Base-by-base conservation (phyloP, 2,113 vertebrate species). In the Mormoops blainvillei region DNA sequence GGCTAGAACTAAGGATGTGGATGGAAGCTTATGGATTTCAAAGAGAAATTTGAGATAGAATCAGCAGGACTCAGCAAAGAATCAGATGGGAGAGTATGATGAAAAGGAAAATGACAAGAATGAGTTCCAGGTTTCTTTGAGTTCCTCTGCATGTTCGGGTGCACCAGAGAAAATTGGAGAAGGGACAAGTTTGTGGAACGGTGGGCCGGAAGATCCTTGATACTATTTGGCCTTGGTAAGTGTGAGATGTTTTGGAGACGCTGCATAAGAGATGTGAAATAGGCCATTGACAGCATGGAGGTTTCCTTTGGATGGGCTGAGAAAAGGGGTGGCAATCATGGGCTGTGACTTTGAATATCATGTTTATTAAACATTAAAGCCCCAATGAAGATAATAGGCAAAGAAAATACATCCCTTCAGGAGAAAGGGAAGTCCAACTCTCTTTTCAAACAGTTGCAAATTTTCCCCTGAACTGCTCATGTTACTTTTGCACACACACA, bases 381-480 rank as follows among this genome's bases (percentile, higher is more conserved):
- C 43, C 54, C 56, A 83, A 43, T 28, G 87, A 92, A 54, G 41
- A 41, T 16, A 9, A 0, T 12, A 84, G 52, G 24, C 48, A 95
- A 92, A 61, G 70, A 92, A 93, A 85, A 78, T 31, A 85, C 2
- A 84, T 38, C 65, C 41, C 45, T 28, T 90, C 19, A 12, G 48
- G 65, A 77, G 43, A 67, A 90, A 0, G 43, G 15, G 18, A 92
- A 91, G 22, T 77, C 38, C 26, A 56, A 28, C 16, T 28, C 58
- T 89, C n/a, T 68, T 83, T 85, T 73, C 85, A 92, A 84, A 87
- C 50, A 71, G 43, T 52, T 89, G 54, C 41, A 88, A 48, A 82
- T 36, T 89, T 71, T 45, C 41, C 48, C 24, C 22, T 65, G 38
- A 87, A 90, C 26, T 45, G 58, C 28, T 89, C 58, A 36, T 5